These are phyloP conservation scores for Leptobrachium ailaonicum DNA, from an alignment of 2,113 vertebrate species.

Conservation along the genomic window DNA sequence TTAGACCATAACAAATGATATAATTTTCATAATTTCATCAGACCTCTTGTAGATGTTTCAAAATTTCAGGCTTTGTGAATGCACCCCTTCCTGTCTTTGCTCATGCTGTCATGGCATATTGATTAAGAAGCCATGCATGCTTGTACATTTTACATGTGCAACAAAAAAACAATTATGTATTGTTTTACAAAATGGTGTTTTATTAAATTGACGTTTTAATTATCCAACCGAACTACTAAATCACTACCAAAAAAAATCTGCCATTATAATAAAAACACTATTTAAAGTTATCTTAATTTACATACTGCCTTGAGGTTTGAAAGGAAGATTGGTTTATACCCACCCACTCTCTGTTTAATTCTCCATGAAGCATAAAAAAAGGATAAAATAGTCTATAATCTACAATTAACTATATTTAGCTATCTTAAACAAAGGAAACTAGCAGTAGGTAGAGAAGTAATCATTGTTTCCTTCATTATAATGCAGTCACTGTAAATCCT, in stretches of 20 bases:
- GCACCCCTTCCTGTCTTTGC: too few species aligned
- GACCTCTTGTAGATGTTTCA: too few species aligned
- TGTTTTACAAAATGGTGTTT: too few species aligned
- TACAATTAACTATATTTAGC: constrained; percentile 35
- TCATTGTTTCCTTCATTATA: constrained; percentile 6
- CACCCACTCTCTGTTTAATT: constrained; percentile 36
- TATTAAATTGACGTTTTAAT: too few species aligned
- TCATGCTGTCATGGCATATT: too few species aligned
- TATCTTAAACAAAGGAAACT: constrained; percentile 18
- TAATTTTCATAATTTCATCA: too few species aligned
- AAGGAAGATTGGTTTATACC: constrained; percentile 23
- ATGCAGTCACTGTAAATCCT: not conserved
- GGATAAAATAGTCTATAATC: constrained; percentile 28
- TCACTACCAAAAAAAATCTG: not conserved
- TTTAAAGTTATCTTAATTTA: constrained; percentile 31
- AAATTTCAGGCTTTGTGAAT: too few species aligned
- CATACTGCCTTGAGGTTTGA: constrained; percentile 32
- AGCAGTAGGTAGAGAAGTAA: constrained; percentile 7
- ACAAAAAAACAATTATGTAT: too few species aligned
- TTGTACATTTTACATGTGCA: too few species aligned
- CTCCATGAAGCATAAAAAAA: constrained; percentile 30
- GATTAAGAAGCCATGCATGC: too few species aligned
- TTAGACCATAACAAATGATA: too few species aligned
- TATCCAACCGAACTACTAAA: too few species aligned
- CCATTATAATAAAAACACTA: constrained; percentile 2